phyloP scores from a whole-genome alignment of 2,797 vertebrate genomes.

The Tolypeutes matacus region DNA sequence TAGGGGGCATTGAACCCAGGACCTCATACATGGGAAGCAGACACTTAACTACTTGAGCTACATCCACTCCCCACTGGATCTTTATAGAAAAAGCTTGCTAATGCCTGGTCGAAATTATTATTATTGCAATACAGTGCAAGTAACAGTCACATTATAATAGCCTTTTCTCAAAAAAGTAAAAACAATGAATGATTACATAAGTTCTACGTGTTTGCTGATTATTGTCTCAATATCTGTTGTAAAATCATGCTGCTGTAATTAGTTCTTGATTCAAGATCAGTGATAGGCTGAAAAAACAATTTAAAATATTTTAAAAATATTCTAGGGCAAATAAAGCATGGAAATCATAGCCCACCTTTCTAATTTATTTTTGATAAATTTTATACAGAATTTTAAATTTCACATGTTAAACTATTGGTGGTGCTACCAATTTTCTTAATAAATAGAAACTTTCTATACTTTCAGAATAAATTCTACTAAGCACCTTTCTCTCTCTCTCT shows the following conservation, averaged over 20 bases:
- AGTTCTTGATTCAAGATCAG: background rate
- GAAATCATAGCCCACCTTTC: background rate
- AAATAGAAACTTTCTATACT: constrained; percentile 82
- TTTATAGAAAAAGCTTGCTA: background rate
- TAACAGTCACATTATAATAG: background rate
- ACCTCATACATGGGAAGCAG: no score
- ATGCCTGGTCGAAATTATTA: background rate
- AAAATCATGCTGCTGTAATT: background rate
- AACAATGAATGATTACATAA: background rate
- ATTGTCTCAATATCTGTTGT: background rate
- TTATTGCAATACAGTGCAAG: background rate
- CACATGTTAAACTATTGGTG: constrained; percentile 73
- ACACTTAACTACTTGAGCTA: no score
- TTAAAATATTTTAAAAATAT: background rate
- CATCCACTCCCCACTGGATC: background rate
- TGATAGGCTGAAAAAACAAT: background rate
- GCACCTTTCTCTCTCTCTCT: constrained; percentile 64
- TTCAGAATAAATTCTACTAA: constrained; percentile 82
- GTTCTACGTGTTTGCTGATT: background rate
- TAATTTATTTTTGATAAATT: background rate
- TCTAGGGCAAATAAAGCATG: background rate
- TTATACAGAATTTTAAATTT: constrained; percentile 59
- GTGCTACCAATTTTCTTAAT: constrained; percentile 73
- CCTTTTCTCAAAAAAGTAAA: background rate
- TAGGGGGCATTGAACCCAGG: no score